A percentile compares a stretch with the other conserved stretches of the same genome.
Conservation (phyloP, 2,797 vertebrate species). For the Megaceryle alcyon region DNA sequence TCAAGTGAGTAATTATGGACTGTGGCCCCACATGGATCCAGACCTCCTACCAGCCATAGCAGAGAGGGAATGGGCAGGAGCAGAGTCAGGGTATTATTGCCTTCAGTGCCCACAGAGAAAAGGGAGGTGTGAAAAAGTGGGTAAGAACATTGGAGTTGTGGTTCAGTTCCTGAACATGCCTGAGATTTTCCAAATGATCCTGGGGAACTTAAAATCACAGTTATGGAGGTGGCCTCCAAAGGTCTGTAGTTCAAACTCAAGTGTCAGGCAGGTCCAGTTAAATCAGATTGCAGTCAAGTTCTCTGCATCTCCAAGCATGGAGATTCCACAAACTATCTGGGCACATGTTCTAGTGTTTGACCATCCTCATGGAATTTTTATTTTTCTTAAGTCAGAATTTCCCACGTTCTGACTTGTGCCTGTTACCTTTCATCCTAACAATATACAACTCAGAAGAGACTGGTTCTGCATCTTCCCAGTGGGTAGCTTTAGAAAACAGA, state of each 20-base stretch:
- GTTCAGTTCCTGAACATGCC: not conserved
- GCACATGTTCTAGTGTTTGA: not conserved
- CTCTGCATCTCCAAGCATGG: not conserved
- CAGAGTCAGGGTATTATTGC: not conserved
- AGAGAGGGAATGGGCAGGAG: not conserved
- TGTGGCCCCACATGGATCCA: not conserved
- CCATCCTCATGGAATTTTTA: not conserved
- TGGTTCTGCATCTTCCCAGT: not conserved
- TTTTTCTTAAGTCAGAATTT: not conserved
- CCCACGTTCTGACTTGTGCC: not conserved
- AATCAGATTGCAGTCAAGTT: not conserved
- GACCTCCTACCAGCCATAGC: not conserved
- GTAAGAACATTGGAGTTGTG: not conserved
- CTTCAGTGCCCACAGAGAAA: not conserved
- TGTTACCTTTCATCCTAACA: not conserved
- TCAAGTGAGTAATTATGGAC: constrained; percentile 74
- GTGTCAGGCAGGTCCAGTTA: not conserved
- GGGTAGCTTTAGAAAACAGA: not conserved
- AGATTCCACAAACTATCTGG: not conserved
- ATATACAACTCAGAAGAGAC: not conserved
- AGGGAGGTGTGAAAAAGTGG: not conserved
- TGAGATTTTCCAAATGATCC: not conserved
- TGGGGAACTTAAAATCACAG: not conserved
- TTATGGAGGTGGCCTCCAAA: not conserved
- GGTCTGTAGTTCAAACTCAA: not conserved